These are phyloP conservation scores for Alces alces DNA, from an alignment of 2,113 vertebrate species.

Conservation along the genomic window DNA sequence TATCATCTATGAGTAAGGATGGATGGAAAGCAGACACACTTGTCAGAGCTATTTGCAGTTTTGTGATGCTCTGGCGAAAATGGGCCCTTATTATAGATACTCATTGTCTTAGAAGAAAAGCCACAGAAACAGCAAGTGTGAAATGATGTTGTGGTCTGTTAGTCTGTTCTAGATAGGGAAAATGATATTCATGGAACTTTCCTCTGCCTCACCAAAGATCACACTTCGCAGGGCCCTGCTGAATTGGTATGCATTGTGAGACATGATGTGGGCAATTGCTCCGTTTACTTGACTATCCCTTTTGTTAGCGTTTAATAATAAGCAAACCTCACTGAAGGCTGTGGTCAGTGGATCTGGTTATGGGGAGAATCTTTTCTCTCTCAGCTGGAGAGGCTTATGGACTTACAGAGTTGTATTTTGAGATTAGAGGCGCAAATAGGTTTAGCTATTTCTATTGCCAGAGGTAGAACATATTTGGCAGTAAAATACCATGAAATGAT, in stretches of 20 bases:
- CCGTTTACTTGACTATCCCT: neutral
- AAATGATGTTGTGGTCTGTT: neutral
- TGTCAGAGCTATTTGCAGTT: neutral
- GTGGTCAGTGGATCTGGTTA: neutral
- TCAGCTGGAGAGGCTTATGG: neutral
- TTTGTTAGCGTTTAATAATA: neutral
- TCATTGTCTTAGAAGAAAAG: neutral
- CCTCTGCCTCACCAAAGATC: neutral
- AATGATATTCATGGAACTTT: constrained; percentile 11
- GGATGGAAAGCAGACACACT: neutral
- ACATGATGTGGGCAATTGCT: neutral
- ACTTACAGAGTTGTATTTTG: neutral
- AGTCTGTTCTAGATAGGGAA: neutral
- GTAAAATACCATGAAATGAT: neutral
- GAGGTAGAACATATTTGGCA: neutral
- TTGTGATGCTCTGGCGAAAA: neutral
- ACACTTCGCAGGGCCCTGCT: neutral
- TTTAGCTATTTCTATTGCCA: neutral
- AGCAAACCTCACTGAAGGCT: neutral
- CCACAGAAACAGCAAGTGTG: neutral
- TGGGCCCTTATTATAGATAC: neutral
- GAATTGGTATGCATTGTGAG: neutral
- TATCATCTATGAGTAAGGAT: neutral
- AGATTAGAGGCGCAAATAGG: neutral
- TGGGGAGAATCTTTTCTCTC: neutral